Evolutionary conservation across 2,113 vertebrate genomes (phyloP).

Genomic region (Pycnonotus jocosus): DNA sequence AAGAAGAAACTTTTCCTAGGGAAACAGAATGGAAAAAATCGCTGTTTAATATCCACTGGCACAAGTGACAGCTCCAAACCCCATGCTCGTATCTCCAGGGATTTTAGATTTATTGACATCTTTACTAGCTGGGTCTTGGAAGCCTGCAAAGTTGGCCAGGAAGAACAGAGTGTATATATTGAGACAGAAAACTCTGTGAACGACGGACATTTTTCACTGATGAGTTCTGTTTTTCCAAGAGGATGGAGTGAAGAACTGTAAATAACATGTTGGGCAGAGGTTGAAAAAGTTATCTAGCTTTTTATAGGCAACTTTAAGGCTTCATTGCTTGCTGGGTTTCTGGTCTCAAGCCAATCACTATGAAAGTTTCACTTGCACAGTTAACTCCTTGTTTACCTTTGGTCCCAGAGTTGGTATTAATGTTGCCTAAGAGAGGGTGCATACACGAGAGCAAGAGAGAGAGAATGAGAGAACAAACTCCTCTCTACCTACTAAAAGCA

Average conservation of each 20-base stretch:
- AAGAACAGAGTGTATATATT: constrained; percentile 26
- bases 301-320: constrained; percentile 52
- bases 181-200: constrained; percentile 48
- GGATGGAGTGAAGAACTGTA: constrained; percentile 50
- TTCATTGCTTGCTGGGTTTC: constrained; percentile 20
- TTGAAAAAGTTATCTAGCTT: constrained; percentile 65
- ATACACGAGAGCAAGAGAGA: neutral
- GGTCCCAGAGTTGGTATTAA: neutral
- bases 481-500: neutral
- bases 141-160: constrained; percentile 18
- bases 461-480: neutral
- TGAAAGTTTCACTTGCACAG: neutral
- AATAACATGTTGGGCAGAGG: constrained; percentile 57
- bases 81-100: constrained; percentile 7
- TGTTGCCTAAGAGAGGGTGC: neutral
- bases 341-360: constrained; percentile 40
- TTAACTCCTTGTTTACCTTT: constrained; percentile 32
- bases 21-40: constrained; percentile 22
- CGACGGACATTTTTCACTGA: constrained; percentile 51
- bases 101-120: constrained; percentile 52
- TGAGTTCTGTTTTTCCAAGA: constrained; percentile 65
- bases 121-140: constrained; percentile 43
- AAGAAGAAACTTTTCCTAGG: constrained; percentile 36
- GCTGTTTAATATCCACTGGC: constrained; percentile 40
- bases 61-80: neutral